A percentile compares a stretch with the other conserved stretches of the same genome.
phyloP scores from a whole-genome alignment of 2,888 invertebrate species.

The Heliconius cydno region DNA sequence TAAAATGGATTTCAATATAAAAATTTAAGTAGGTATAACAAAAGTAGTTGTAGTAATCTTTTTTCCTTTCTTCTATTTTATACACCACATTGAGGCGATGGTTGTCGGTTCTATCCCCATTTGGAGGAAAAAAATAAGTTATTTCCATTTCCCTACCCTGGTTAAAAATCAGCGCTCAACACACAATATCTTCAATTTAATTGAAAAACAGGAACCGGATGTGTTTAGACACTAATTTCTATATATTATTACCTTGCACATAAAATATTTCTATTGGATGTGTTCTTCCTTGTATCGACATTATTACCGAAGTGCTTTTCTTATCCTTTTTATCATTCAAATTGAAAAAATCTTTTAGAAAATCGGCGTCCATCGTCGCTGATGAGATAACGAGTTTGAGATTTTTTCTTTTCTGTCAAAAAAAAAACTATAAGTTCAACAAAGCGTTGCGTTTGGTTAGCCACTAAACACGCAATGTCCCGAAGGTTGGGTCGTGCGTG shows the following conservation, averaged over 20 bases:
- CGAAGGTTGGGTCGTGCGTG: not conserved
- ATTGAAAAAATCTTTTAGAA: conserved; percentile 91
- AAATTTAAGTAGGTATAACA: no score
- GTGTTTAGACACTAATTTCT: not conserved
- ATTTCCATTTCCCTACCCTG: no score
- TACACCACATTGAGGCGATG: no score
- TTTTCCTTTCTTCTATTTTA: no score
- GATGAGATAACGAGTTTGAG: conserved; percentile 95
- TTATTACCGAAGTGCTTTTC: conserved; percentile 86
- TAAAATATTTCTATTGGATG: conserved; percentile 95
- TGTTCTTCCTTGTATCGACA: conserved; percentile 94
- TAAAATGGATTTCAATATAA: no score
- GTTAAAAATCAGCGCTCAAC: not conserved
- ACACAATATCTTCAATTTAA: not conserved
- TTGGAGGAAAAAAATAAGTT: no score
- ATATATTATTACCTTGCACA: conserved; percentile 82
- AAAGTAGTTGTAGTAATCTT: no score
- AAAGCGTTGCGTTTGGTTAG: not conserved
- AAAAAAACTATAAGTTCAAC: not conserved
- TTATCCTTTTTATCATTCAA: conserved; percentile 59
- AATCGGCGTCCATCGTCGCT: conserved; percentile 97
- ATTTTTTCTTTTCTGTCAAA: conserved; percentile 88
- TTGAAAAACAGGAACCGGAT: not conserved
- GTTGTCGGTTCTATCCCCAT: no score
- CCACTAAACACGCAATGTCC: not conserved